Conservation (phyloP, 2,113 vertebrate species). For the Toxostoma redivivum region DNA sequence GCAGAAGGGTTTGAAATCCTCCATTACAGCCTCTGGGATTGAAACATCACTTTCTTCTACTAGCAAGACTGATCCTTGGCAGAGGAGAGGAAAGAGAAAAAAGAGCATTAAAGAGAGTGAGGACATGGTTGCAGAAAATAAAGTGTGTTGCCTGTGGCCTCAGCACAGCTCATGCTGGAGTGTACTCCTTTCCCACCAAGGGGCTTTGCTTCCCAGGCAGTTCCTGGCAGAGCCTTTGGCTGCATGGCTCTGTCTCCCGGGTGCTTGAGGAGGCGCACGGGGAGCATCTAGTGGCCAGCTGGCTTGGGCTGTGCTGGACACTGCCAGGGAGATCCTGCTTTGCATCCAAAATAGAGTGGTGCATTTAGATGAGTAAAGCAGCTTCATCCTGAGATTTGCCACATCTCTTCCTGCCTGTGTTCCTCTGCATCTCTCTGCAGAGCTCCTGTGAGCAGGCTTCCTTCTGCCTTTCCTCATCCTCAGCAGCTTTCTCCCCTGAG, state of each 20-base stretch:
- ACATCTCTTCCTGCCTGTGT: background rate
- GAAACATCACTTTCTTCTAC: background rate
- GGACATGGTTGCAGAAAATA: background rate
- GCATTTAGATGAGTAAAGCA: background rate
- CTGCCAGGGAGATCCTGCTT: background rate
- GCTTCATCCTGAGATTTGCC: background rate
- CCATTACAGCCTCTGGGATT: background rate
- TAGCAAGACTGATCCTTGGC: background rate
- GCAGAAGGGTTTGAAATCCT: background rate
- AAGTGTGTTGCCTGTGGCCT: background rate
- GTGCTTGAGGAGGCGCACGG: background rate
- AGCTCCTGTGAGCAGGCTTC: background rate
- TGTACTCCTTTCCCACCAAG: background rate
- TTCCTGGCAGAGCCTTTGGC: background rate
- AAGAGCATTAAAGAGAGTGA: background rate
- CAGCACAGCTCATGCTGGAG: background rate
- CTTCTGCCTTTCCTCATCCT: background rate
- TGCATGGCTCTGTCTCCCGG: background rate
- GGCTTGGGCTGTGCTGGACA: background rate
- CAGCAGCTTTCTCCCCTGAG: background rate
- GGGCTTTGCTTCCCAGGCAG: background rate
- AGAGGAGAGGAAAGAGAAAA: background rate
- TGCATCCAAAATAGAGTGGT: background rate
- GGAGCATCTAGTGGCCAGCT: slow-evolving; percentile 66
- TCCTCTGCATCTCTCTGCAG: background rate